These are phyloP conservation scores for Drosophila trapezifrons DNA, from an alignment of 1,140 invertebrate species.

Conservation along the genomic window DNA sequence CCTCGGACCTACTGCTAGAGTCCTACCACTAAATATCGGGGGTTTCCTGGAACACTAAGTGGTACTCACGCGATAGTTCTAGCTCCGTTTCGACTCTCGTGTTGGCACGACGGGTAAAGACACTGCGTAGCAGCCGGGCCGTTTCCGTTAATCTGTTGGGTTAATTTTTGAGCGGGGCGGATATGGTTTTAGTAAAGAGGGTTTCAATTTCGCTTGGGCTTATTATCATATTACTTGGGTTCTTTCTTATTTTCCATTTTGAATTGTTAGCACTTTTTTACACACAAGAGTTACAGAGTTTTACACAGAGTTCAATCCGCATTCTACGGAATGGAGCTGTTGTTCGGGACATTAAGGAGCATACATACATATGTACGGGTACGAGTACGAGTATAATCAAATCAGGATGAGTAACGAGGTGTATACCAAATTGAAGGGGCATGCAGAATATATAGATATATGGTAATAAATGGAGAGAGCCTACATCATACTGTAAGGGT, in stretches of 20 bases:
- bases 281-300: constrained; percentile 24
- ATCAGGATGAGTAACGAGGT: constrained; percentile 44
- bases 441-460: constrained; percentile 46
- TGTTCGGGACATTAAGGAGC: constrained; percentile 7
- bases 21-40: constrained; percentile 35
- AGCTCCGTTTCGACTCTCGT: constrained; percentile 92
- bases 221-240: constrained; percentile 12
- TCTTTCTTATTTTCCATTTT: constrained; percentile 59
- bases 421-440: constrained; percentile 49
- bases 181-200: constrained; percentile 56
- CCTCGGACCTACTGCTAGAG: constrained; percentile 31
- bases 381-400: constrained; percentile 17
- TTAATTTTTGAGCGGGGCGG: constrained; percentile 60
- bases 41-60: constrained; percentile 38
- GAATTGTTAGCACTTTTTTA: constrained; percentile 77
- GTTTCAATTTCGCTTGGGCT: constrained; percentile 26
- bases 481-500: constrained; percentile 40
- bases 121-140: constrained; percentile 95
- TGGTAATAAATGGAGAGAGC: constrained; percentile 45
- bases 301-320: constrained; percentile 16
- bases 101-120: constrained; percentile 92
- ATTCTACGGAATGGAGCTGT: constrained; percentile 11
- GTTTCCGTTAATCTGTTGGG: constrained; percentile 96
- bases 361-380: constrained; percentile 18
- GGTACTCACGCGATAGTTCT: constrained; percentile 95